Evolutionary conservation across 2,888 invertebrate species (phyloP), one percentile per base, ranked within the genome.

Genomic region (Drosophila anomalata): DNA sequence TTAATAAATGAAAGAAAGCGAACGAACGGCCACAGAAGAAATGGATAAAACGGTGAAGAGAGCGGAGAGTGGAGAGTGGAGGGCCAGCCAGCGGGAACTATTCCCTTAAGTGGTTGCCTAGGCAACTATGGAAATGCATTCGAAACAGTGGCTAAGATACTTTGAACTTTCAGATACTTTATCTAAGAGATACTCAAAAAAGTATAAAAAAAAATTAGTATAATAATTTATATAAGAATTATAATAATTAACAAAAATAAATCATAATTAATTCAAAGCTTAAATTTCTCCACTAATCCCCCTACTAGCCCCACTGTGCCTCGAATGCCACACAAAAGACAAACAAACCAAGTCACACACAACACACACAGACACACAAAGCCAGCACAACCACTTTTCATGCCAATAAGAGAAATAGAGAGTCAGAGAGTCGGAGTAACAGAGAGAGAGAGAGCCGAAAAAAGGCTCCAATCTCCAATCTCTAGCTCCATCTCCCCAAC

Each of bases 301-400:
- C 6, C 20, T 12, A 2, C 5, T 22, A 2, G 14, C 20, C 7
- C 82, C 87, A 81, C 87, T 71, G 86, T 81, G 55, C 73, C 26
- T 14, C 60, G 56, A 74, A 53, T 79, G 77, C 73, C 75, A 82
- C 83, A 71, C 71, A 87, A 75, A 85, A 81, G 68, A 61, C 75
- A 84, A 71, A 78, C 81, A 87, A 85, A 78, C 63, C 63, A 52
- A 68, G 59, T 53, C 69, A 52, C 48, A 52, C 42, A 59, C 36
- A 72, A 44, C 29, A 26, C 26, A 1, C 26, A 29, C 26, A 29
- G 3, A 39, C 42, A 60, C 61, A 54, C 22, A 53, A 67, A 50
- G 44, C 54, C 33, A 41, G 52, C 51, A 41, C 65, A 71, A 88
- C 83, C 83, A 84, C 83, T 87, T 88, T 88, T 75, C 72, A 73